These are phyloP conservation scores for Lordiphosa stackelbergi DNA, from an alignment of 1,140 invertebrate genomes.

Conservation along the genomic window DNA sequence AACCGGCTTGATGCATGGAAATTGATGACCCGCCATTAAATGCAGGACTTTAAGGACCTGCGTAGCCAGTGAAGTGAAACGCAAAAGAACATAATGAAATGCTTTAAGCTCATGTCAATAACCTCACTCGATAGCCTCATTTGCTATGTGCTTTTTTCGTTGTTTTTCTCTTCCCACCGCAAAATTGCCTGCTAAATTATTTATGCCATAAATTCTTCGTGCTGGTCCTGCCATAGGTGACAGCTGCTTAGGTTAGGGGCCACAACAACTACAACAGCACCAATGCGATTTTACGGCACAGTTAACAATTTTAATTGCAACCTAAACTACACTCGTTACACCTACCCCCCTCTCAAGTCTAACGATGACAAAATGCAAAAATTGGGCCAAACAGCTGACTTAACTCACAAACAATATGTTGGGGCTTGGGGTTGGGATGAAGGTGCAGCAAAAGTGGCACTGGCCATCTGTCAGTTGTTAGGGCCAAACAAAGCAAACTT, in stretches of 20 bases:
- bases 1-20: constrained; percentile 34
- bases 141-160: constrained; percentile 17
- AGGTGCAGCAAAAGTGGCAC: no score
- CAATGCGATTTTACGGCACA: constrained; percentile 63
- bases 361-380: constrained; percentile 35
- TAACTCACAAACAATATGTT: constrained; percentile 34
- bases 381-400: constrained; percentile 52
- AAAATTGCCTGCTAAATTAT: constrained; percentile 53
- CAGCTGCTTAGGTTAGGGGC: constrained; percentile 15
- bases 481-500: no score
- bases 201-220: constrained; percentile 36
- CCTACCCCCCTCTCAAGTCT: neutral
- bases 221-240: constrained; percentile 11
- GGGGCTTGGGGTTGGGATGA: neutral
- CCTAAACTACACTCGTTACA: constrained; percentile 29
- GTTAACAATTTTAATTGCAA: constrained; percentile 66
- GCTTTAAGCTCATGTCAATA: constrained; percentile 54
- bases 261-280: constrained; percentile 9
- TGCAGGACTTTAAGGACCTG: constrained; percentile 49
- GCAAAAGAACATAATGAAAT: constrained; percentile 6
- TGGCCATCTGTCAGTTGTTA: no score
- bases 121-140: constrained; percentile 40
- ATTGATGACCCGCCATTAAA: constrained; percentile 54
- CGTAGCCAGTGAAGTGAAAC: neutral
- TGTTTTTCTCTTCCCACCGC: constrained; percentile 30